Percentiles rank a stretch among this genome's conserved stretches.
These are phyloP conservation scores for Zeus faber DNA, from an alignment of 2,113 vertebrate species.

Conservation along the genomic window DNA sequence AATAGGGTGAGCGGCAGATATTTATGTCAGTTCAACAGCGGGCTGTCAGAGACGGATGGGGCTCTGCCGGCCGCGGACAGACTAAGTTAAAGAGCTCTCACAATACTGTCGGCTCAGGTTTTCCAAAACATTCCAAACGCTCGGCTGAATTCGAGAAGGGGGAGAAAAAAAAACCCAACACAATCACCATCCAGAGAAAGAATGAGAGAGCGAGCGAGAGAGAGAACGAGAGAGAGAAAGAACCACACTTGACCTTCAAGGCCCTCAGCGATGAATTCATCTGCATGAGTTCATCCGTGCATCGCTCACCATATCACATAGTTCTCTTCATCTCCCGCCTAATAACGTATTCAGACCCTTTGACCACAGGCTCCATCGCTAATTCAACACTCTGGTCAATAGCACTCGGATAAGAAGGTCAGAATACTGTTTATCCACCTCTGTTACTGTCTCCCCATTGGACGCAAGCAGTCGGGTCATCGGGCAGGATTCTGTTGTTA, in stretches of 20 bases:
- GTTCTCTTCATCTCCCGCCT: constrained; percentile 37
- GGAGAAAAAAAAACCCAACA: no score
- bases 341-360: constrained; percentile 34
- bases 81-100: constrained; percentile 53
- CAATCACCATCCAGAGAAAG: constrained; percentile 38
- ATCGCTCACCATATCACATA: constrained; percentile 29
- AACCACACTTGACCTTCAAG: constrained; percentile 49
- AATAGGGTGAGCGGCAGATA: constrained; percentile 57
- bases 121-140: constrained; percentile 32
- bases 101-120: constrained; percentile 51
- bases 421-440: constrained; percentile 30
- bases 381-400: constrained; percentile 17
- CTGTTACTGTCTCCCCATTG: no score
- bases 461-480: no score
- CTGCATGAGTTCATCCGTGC: constrained; percentile 18
- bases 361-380: constrained; percentile 35
- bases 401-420: constrained; percentile 31
- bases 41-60: constrained; percentile 59
- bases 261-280: constrained; percentile 18
- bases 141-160: constrained; percentile 35
- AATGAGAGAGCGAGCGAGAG: no score
- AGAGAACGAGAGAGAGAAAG: no score
- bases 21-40: constrained; percentile 60
- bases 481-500: no score
- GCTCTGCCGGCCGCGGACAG: constrained; percentile 50